Evolutionary conservation across 2,797 vertebrate genomes (phyloP).

Genomic region (Emys orbicularis): DNA sequence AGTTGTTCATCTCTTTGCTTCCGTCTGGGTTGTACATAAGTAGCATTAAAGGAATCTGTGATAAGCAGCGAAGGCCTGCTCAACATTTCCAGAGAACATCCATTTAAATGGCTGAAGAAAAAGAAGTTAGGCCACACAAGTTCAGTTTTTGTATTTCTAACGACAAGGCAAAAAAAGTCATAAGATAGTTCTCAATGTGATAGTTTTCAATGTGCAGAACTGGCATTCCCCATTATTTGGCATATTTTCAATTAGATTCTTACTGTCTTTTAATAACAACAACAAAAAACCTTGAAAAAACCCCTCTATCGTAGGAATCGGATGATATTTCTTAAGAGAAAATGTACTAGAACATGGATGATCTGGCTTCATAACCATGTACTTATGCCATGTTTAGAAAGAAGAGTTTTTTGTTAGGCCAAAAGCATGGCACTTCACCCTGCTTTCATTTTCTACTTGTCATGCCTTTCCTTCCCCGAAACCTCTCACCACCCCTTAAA

Average conservation of each 20-base stretch:
- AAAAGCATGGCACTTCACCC: neutral
- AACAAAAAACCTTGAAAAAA: neutral
- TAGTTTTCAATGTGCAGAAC: neutral
- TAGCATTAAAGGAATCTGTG: constrained; percentile 97
- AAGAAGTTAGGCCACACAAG: neutral
- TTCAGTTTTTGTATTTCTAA: constrained; percentile 29
- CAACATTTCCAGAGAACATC: constrained; percentile 95
- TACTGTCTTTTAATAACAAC: neutral
- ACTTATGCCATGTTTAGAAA: neutral
- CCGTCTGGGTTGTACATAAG: constrained; percentile 95
- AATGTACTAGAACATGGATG: neutral
- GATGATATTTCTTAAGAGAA: neutral
- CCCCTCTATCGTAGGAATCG: neutral
- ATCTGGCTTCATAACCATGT: neutral
- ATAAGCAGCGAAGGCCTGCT: constrained; percentile 97
- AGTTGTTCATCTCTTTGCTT: constrained; percentile 98
- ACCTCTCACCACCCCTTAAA: neutral
- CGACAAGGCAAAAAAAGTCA: neutral
- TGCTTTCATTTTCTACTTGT: neutral
- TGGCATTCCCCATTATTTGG: neutral
- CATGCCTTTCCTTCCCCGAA: neutral
- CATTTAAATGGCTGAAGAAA: constrained; percentile 92
- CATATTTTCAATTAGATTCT: neutral
- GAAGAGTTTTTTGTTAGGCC: neutral
- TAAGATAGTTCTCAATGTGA: neutral